Base-by-base conservation (phyloP, 2,888 invertebrate species). In the Clusia tigrina region DNA sequence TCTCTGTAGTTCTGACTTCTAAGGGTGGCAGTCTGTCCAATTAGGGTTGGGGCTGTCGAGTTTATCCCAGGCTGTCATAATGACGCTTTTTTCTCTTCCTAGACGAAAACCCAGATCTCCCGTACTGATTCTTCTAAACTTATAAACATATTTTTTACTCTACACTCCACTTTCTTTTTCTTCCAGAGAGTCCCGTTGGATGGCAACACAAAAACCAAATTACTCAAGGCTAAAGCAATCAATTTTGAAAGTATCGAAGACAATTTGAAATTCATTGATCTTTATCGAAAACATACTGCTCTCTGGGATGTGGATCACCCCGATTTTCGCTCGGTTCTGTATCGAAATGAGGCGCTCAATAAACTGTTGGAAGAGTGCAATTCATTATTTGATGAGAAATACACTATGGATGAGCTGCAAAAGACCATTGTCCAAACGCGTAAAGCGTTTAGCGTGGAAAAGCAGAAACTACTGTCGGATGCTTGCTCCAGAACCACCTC, bases 221-320 rank as follows among this genome's bases (percentile, higher is more conserved):
- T 77, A 17, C 70, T 74, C 2, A 69, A 76, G 42, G 73, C 75
- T 51, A 66, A 63, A 62, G 58, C 66, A 62, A 72, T 75, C 18
- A 61, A 55, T 6, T 80, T 80, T 6, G 54, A 61, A 46, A 65
- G 62, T 2, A 60, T 66, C 9, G 73, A 77, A 2, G 72, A 77
- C 26, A 74, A 77, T 42, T 60, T 76, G 24, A 74, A 77, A 63
- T 78, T 79, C 17, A 76, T 78, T 26, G 80, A 79, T 54, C 76
- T 79, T 52, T 79, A 79, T 63, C 71, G 71, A 37, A 75, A 74
- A 23, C 76, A 76, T 63, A 68, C 73, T 1, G 74, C 75, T 0
- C 60, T 79, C 0, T 79, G 79, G 79, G 75, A 78, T 64, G 80
- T 78, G 1, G 79, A 79, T 65, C 80, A 79, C 68, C 80, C 80